Conservation (phyloP, 2,888 invertebrate species). For the Pristionchus exspectatus region DNA sequence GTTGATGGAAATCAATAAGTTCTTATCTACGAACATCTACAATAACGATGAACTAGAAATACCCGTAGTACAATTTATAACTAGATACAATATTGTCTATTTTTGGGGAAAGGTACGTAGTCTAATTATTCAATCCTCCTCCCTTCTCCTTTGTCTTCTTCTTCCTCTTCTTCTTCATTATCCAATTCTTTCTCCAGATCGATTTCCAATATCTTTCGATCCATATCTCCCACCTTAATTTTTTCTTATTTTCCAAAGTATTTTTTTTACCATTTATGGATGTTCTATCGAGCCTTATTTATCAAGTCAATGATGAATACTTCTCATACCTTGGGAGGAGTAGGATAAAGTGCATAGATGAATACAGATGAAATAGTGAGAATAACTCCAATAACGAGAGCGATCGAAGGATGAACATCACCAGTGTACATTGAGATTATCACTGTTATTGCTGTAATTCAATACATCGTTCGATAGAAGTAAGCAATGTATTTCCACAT, state of each 20-base stretch:
- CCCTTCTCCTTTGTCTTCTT: neutral
- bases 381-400: constrained; percentile 4
- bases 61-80: neutral
- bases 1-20: neutral
- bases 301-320: too few species aligned
- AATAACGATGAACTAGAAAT: neutral
- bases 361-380: constrained; percentile 35
- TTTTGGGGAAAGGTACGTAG: too few species aligned
- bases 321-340: neutral
- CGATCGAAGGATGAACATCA: constrained; percentile 5
- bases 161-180: neutral
- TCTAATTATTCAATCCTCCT: neutral
- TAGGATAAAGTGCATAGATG: constrained; percentile 32
- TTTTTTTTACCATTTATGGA: neutral
- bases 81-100: neutral
- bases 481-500: neutral
- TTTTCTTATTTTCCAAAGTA: neutral
- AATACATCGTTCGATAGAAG: neutral
- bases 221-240: neutral
- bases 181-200: neutral
- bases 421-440: constrained; percentile 26
- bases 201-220: neutral
- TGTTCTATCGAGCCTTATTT: neutral
- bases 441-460: constrained; percentile 27
- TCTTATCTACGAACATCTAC: neutral